Conservation (phyloP, 1,140 invertebrate genomes). For the Pseudomyrmex flavicornis region DNA sequence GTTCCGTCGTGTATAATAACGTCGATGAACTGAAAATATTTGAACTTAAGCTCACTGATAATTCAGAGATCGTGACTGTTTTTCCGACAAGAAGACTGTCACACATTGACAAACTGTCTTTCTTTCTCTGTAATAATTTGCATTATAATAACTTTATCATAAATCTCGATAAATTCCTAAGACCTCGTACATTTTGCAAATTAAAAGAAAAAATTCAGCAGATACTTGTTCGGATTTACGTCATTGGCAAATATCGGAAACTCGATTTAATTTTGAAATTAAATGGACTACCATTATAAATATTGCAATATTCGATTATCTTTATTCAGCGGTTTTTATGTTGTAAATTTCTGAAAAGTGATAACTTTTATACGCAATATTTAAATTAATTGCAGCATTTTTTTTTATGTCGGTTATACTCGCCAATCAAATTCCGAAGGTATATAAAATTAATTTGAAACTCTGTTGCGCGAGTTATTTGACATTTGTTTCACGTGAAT, state of each 20-base stretch:
- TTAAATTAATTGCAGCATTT: not conserved
- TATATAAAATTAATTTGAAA: not conserved
- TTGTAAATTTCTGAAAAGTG: not conserved
- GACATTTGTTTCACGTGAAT: conserved; percentile 4
- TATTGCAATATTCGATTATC: not conserved
- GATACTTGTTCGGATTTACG: not conserved
- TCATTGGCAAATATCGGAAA: conserved; percentile 1
- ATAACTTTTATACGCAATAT: not conserved
- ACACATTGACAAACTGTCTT: not conserved
- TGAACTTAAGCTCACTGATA: conserved; percentile 32
- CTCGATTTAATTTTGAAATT: not conserved
- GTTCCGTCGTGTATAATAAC: conserved; percentile 4
- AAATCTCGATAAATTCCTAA: conserved; percentile 12
- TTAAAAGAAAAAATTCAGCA: conserved; percentile 17
- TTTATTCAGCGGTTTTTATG: not conserved
- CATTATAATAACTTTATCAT: conserved; percentile 28
- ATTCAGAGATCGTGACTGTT: conserved; percentile 25
- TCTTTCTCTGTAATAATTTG: conserved; percentile 26
- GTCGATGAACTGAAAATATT: conserved; percentile 35
- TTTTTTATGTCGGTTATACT: not conserved
- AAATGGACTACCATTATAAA: not conserved
- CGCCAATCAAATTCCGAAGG: no score
- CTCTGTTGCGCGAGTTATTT: not conserved
- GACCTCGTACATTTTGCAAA: not conserved
- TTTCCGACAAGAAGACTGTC: not conserved